Evolutionary conservation across 2,888 invertebrate species (phyloP), one percentile per base, ranked within the genome.

Genomic region (Erebia epiphron): DNA sequence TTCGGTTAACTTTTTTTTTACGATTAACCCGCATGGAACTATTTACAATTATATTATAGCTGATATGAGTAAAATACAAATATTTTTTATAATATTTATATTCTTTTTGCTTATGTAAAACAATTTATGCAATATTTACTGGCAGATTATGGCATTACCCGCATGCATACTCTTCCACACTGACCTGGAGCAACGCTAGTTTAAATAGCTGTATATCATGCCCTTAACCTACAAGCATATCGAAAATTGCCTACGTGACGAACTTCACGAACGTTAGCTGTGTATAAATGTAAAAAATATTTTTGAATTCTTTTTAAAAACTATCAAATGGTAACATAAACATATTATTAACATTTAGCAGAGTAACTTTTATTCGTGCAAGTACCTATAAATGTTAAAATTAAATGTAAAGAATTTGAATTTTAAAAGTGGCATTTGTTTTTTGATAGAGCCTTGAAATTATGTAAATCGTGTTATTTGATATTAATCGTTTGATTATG

Each of bases 191-290:
- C 16, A 60, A 26, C 56, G 43, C 67, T 43, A 16, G 52, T 52
- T 76, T 79, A 82, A 82, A 73, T 67, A 56, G 66, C 70, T 73
- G 11, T 43, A 63, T n/a, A n/a, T n/a, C n/a, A n/a, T 71, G 88
- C 80, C 89, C 87, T 88, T 90, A 88, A 79, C 85, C 88, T 77
- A 86, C 82, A 82, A 57, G n/a, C 57, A 26, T 46, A 76, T 4
- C 8, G 41, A 66, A 58, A 75, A 76, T 76, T 72, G 88, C 80
- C 83, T 90, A 89, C 90, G 90, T 90, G 90, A 86, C 86, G 79
- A 79, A 75, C 74, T 79, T 72, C 85, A 82, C 87, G 87, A 79
- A 74, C 67, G 21, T 46, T 18, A 11, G 43, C 43, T 43, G 4
- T 43, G 9, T 58, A 35, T 81, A n/a, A n/a, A 82, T 82, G 80